These are phyloP conservation scores for Saguinus imperator DNA, from an alignment of 2,113 vertebrate genomes.

Conservation along the genomic window DNA sequence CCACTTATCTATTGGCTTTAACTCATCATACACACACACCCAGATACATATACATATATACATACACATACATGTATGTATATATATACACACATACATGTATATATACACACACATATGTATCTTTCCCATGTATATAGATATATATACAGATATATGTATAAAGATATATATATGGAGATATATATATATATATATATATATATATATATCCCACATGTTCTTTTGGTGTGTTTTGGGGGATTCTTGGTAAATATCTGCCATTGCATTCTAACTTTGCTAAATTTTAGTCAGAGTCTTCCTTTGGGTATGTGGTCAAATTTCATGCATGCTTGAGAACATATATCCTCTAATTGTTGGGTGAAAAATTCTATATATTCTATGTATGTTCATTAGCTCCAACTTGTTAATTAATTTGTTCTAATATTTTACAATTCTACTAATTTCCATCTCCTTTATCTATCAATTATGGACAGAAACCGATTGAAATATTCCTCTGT, in stretches of 20 bases:
- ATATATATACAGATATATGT: neutral
- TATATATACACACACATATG: no score
- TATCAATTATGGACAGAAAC: neutral
- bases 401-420: neutral
- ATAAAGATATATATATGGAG: no score
- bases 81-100: no score
- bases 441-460: neutral
- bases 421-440: neutral
- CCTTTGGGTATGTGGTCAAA: no score
- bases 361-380: neutral
- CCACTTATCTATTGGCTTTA: no score
- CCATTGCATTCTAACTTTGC: neutral
- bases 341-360: neutral
- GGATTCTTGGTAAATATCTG: no score
- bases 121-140: neutral
- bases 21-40: no score
- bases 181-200: neutral
- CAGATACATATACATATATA: no score
- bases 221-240: neutral
- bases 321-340: neutral
- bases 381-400: neutral
- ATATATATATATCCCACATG: neutral
- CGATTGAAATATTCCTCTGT: neutral
- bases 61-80: fast-evolving
- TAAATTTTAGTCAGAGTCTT: neutral